Percentiles rank a stretch among this genome's conserved stretches.
phyloP scores from a whole-genome alignment of 2,113 vertebrate genomes.

The Clinocottus analis region DNA sequence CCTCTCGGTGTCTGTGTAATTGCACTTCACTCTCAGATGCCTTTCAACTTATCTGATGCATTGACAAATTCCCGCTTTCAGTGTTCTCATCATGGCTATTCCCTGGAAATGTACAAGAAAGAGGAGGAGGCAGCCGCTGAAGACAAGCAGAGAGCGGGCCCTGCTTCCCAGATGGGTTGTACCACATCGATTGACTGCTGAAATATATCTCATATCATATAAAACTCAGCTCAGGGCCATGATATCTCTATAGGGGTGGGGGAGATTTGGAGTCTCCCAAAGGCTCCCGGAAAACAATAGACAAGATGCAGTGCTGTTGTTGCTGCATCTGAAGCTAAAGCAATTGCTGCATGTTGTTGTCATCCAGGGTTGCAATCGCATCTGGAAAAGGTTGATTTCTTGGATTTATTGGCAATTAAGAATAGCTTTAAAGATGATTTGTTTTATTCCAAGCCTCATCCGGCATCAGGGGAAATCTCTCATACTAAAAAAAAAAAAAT shows the following conservation, averaged over 20 bases:
- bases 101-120: slow-evolving; percentile 73
- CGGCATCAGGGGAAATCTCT: slow-evolving; percentile 49
- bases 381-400: slow-evolving; percentile 8
- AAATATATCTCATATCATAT: slow-evolving; percentile 80
- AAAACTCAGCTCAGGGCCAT: slow-evolving; percentile 68
- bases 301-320: slow-evolving; percentile 52
- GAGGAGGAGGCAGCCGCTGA: slow-evolving; percentile 57
- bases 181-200: slow-evolving; percentile 80
- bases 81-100: slow-evolving; percentile 76
- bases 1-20: slow-evolving; percentile 69
- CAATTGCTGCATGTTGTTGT: slow-evolving; percentile 34
- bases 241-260: slow-evolving; percentile 73
- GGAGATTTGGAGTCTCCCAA: slow-evolving; percentile 52
- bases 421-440: slow-evolving; percentile 51
- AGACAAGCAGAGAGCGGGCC: slow-evolving; percentile 67
- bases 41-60: slow-evolving; percentile 77
- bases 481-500: neutral
- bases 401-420: slow-evolving; percentile 59
- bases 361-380: slow-evolving; percentile 12
- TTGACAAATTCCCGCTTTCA: slow-evolving; percentile 76
- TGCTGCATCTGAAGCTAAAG: slow-evolving; percentile 29
- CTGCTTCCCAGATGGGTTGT: slow-evolving; percentile 72
- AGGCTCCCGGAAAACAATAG: slow-evolving; percentile 67
- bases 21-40: slow-evolving; percentile 76
- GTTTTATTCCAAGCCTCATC: slow-evolving; percentile 28